Base-by-base conservation (phyloP, 92 coral and sea anemone species). In the Siderastrea siderea region DNA sequence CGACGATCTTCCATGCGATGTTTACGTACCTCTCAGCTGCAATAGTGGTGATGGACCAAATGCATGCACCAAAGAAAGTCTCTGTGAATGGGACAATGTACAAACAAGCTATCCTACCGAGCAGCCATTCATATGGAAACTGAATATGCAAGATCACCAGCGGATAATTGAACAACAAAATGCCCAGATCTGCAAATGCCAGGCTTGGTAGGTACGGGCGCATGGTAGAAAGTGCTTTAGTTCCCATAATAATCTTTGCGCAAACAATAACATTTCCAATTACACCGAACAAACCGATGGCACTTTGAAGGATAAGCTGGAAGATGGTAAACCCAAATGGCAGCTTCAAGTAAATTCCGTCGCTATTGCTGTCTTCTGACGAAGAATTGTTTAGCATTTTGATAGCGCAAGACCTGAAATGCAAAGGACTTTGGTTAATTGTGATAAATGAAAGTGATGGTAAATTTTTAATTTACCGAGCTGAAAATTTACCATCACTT, bases 41-140 rank as follows among this genome's bases (percentile, higher is more conserved):
- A 51, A 84, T 84, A 12, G 82, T 68, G 4, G 82, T 75, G 43
- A 84, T 84, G 54, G 88, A 74, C 88, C 88, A 84, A 13, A 84
- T 75, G 59, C 82, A 49, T 19, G 82, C 88, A 1, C 74, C 11
- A 50, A 46, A 74, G 74, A 84, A 84, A 16, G 79, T 48, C 6
- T 84, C 82, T 3, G 61, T 49, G 19, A 55, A 51, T 2, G 88
- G 73, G 5, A 5, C 14, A 6, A 84, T 43, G 82, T 84, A 84
- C 74, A 74, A 54, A 55, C 88, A 84, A 5, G 60, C 16, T 4
- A 48, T 26, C 3, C 50, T 45, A 0, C 88, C 88, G 9, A 83
- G 61, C 2, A 83, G 7, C 71, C 73, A 83, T 3, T 59, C 1
- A 38, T 3, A 1, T 45, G 68, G 60, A 74, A 19, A 60, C 8